phyloP scores from a whole-genome alignment of 2,113 vertebrate genomes.

The Anser brachyrhynchus region DNA sequence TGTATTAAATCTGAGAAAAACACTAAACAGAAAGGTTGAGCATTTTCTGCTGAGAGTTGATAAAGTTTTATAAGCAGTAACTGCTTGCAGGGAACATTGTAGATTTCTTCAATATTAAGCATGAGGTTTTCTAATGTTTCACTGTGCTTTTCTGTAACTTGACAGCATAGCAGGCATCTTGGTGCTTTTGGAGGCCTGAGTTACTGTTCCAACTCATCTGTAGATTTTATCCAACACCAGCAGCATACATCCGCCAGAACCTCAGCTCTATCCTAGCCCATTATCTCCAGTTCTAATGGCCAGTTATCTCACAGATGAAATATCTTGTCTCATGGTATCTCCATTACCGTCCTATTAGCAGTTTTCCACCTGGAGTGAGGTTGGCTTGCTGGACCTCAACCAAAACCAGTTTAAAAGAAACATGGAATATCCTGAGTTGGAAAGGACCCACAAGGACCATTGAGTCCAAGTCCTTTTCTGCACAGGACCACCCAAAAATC shows the following conservation, averaged over 20 bases:
- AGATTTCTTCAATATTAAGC: neutral
- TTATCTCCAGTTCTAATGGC: fast-evolving
- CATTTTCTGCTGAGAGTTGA: neutral
- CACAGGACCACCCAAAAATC: too few species aligned
- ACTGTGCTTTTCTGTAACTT: neutral
- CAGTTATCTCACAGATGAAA: neutral
- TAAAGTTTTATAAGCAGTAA: neutral
- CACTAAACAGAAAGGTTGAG: neutral
- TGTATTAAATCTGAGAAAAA: neutral
- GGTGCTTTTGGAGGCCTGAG: neutral
- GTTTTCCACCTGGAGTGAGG: neutral
- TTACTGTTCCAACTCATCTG: neutral
- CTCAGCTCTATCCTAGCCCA: neutral
- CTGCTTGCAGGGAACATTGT: neutral
- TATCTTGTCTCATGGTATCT: neutral
- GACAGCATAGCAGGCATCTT: neutral
- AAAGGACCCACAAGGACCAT: too few species aligned
- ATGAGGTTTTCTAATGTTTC: neutral
- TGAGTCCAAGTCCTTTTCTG: too few species aligned
- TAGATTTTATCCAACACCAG: neutral
- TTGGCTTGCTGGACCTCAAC: neutral
- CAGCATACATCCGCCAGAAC: neutral
- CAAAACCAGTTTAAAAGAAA: neutral
- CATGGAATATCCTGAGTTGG: too few species aligned
- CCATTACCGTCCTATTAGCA: neutral